Evolutionary conservation across 2,113 vertebrate genomes (phyloP), one percentile per base, ranked within the genome.

Genomic region (Paramormyrops kingsleyae): DNA sequence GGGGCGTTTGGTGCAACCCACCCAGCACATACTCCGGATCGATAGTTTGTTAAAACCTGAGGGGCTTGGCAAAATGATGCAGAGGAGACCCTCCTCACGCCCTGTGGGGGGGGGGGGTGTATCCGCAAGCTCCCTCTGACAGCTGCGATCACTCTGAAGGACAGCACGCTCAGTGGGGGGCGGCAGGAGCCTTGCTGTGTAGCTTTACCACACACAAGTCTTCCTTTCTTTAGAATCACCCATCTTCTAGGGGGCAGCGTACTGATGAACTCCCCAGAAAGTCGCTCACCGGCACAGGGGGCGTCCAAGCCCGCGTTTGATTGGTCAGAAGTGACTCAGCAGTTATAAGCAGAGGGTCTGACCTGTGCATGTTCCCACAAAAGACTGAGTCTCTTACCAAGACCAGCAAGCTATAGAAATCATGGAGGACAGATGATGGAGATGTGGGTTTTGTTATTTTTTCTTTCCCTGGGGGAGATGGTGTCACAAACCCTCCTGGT

Each of bases 21-120:
- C 77, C 77, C 83, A 44, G 21, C 17, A 44, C 17, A 84, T 42
- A 44, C 39, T 47, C 94, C 93, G 94, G 94, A 96, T 96, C 95
- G 95, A 96, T 96, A 95, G 94, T 95, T 89, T 95, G 94, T 95
- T 96, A 95, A 96, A 96, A 96, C 94, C 93, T 90, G 92, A 91
- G 85, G 89, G 91, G 90, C 80, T 94, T 93, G 93, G 90, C 94
- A 94, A 92, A 93, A 95, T 95, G 89, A 93, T 91, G 93, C 92
- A 91, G 89, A 91, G 87, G 66, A 87, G 89, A 90, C 92, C 90
- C 92, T 89, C 90, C 92, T 89, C 87, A 59, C 90, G 89, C 88
- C 90, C 92, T 90, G 90, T 92, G 87, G 83, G 88, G 90, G 31
- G 52, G 56, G 89, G 91, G 93, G 92, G 92, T 93, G 92, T 95